A percentile compares a stretch with the other conserved stretches of the same genome.
Evolutionary conservation across 1,140 invertebrate genomes (phyloP).

Genomic region (Aphis gossypii): DNA sequence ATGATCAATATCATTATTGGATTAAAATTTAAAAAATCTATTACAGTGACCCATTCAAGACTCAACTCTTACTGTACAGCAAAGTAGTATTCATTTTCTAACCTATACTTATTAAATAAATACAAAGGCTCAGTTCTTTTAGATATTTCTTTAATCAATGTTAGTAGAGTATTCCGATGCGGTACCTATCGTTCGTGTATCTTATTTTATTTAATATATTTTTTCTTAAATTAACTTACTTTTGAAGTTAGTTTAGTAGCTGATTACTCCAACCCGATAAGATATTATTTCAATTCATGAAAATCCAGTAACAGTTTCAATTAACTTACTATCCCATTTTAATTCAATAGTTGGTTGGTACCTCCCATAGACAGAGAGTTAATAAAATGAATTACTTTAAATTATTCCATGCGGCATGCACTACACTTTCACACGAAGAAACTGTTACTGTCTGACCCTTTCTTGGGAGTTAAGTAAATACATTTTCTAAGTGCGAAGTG

Average conservation of each 20-base stretch:
- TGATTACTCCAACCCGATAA: not conserved
- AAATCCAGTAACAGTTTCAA: not conserved
- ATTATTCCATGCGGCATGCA: not conserved
- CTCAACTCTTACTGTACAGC: too few species aligned
- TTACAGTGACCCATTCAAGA: too few species aligned
- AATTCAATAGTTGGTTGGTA: not conserved
- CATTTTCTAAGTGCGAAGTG: too few species aligned
- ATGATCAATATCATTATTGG: too few species aligned
- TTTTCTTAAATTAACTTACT: not conserved
- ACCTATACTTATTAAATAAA: not conserved
- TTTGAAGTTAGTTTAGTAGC: not conserved
- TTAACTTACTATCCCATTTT: not conserved
- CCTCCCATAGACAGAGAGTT: not conserved
- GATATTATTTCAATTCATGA: not conserved
- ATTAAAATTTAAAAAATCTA: not conserved
- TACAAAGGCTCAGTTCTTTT: not conserved
- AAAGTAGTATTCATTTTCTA: not conserved
- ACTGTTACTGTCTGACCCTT: not conserved
- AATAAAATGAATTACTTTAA: not conserved
- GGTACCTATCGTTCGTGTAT: not conserved
- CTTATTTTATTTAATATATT: not conserved
- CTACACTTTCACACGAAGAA: not conserved
- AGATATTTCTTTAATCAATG: not conserved
- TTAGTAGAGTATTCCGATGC: not conserved
- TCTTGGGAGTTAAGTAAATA: too few species aligned